Percentiles rank a stretch among this genome's conserved stretches.
phyloP scores from a whole-genome alignment of 2,113 vertebrate genomes.

The Murina feae region DNA sequence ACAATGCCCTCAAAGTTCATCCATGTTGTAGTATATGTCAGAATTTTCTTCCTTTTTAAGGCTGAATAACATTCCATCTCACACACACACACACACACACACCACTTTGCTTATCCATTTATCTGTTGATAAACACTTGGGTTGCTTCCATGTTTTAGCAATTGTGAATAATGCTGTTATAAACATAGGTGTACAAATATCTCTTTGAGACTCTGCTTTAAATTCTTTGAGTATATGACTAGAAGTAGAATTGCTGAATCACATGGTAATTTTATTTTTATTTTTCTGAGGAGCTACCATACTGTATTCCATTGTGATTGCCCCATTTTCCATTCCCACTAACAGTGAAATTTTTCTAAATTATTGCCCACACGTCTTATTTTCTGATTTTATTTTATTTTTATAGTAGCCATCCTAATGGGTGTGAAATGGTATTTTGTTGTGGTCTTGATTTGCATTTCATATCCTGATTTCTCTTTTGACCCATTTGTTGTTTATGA shows the following conservation, averaged over 20 bases:
- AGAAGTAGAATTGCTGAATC: not conserved
- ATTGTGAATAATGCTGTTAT: not conserved
- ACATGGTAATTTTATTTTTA: not conserved
- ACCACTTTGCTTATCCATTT: not conserved
- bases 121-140: not conserved
- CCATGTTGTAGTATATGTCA: not conserved
- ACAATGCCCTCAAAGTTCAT: not conserved
- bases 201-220: not conserved
- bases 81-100: no score
- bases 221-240: not conserved
- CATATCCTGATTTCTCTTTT: not conserved
- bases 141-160: not conserved
- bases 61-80: not conserved
- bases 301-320: not conserved
- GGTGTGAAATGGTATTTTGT: not conserved
- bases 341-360: not conserved
- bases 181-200: not conserved
- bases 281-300: not conserved
- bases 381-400: not conserved
- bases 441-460: slow-evolving; percentile 4
- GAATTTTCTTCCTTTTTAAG: not conserved
- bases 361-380: not conserved
- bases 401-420: not conserved
- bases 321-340: not conserved
- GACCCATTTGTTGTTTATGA: not conserved